These are phyloP conservation scores for Mellivora capensis DNA, from an alignment of 2,113 vertebrate genomes.

Conservation along the genomic window DNA sequence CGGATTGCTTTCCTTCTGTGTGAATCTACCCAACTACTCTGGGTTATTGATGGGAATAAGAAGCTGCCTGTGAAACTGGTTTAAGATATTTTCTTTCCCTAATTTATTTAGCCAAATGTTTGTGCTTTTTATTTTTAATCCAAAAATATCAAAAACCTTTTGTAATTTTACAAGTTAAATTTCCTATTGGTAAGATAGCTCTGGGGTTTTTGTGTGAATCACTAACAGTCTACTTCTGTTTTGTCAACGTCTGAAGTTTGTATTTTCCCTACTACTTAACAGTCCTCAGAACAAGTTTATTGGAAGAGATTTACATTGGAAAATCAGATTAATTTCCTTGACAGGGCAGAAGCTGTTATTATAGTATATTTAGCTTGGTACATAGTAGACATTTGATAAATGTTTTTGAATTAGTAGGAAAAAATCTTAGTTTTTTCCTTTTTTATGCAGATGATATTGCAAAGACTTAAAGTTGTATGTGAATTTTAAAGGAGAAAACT, in stretches of 20 bases:
- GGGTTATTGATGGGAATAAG: background rate
- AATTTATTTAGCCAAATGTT: background rate
- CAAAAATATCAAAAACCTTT: background rate
- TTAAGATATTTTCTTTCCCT: background rate
- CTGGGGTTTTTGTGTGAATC: background rate
- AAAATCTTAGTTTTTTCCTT: background rate
- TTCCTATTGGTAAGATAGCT: background rate
- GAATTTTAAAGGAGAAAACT: background rate
- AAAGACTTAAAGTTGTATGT: background rate
- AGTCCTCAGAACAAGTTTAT: background rate
- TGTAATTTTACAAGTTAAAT: background rate
- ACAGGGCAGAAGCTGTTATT: background rate
- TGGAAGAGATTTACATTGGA: background rate
- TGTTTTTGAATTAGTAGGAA: background rate
- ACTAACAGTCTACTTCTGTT: background rate
- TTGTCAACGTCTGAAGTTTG: background rate
- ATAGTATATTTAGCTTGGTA: background rate
- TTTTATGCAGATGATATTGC: background rate
- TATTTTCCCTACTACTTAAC: background rate
- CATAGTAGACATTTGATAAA: background rate
- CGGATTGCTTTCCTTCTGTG: background rate
- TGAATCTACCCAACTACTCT: background rate
- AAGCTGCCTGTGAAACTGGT: background rate
- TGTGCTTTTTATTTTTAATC: background rate
- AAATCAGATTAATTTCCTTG: background rate